Percentiles rank a stretch among this genome's conserved stretches.
These are phyloP conservation scores for Adoxophyes honmai DNA, from an alignment of 1,140 invertebrate species.

Conservation along the genomic window DNA sequence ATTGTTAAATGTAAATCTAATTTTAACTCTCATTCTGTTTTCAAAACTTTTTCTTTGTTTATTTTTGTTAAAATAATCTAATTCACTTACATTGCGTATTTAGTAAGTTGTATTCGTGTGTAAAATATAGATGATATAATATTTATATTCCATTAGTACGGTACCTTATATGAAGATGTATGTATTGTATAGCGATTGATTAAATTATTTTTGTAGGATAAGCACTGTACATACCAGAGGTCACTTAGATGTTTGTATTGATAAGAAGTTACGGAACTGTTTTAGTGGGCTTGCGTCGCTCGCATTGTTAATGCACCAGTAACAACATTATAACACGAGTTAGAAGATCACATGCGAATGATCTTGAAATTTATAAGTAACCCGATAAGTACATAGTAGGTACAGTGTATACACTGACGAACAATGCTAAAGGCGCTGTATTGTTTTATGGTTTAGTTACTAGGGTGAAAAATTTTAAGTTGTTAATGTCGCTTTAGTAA, in stretches of 20 bases:
- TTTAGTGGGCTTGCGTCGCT: slow-evolving; percentile 33
- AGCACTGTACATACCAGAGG: slow-evolving; percentile 62
- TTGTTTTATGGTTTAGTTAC: too few species aligned
- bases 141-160: slow-evolving; percentile 57
- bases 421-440: too few species aligned
- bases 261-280: slow-evolving; percentile 46
- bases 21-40: too few species aligned
- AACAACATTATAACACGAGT: too few species aligned
- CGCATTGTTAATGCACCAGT: background rate
- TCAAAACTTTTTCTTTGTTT: too few species aligned
- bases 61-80: background rate
- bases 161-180: slow-evolving; percentile 45
- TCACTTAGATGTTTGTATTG: slow-evolving; percentile 62
- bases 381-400: too few species aligned
- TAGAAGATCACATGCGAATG: too few species aligned
- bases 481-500: too few species aligned
- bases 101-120: slow-evolving; percentile 33
- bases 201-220: slow-evolving; percentile 75
- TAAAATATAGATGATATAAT: slow-evolving; percentile 40
- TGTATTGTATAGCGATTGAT: slow-evolving; percentile 63
- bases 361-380: too few species aligned
- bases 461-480: too few species aligned
- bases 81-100: slow-evolving; percentile 28
- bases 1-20: too few species aligned
- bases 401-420: too few species aligned